These are phyloP conservation scores for Drosophila pseudoananassae DNA, from an alignment of 1,140 invertebrate species.

Conservation along the genomic window DNA sequence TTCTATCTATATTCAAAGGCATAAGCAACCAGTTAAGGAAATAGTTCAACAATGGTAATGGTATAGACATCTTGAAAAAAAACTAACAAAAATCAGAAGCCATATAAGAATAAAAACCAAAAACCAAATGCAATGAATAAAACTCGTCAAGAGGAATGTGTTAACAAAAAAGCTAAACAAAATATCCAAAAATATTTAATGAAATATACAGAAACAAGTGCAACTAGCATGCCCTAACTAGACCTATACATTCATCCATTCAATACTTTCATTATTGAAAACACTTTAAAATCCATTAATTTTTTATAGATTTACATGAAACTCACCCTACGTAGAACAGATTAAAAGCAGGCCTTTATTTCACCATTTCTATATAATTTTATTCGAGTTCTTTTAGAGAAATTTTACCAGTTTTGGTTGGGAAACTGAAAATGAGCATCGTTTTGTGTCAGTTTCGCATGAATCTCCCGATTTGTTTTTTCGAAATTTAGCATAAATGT, in stretches of 20 bases:
- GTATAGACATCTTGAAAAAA: conserved; percentile 32
- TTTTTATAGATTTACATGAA: conserved; percentile 79
- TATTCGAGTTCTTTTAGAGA: conserved; percentile 35
- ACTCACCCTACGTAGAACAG: conserved; percentile 17
- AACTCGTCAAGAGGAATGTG: conserved; percentile 82
- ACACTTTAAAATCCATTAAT: conserved; percentile 53
- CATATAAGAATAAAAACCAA: conserved; percentile 27
- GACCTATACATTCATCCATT: conserved; percentile 14
- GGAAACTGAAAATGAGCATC: conserved; percentile 63
- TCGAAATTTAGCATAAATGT: conserved; percentile 67
- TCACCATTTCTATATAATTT: neutral
- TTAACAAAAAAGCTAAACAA: conserved; percentile 71
- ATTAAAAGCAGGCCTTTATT: conserved; percentile 20
- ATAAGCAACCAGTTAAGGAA: conserved; percentile 35
- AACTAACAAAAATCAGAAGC: conserved; percentile 23
- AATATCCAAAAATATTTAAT: conserved; percentile 56
- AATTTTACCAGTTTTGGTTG: conserved; percentile 58
- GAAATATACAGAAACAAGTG: conserved; percentile 53
- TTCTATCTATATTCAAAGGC: conserved; percentile 56
- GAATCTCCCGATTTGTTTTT: conserved; percentile 41
- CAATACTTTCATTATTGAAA: conserved; percentile 20
- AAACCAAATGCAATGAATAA: conserved; percentile 74
- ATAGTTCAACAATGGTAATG: conserved; percentile 46
- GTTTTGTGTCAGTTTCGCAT: conserved; percentile 23
- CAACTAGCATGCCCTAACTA: conserved; percentile 34